A percentile compares a stretch with the other conserved stretches of the same genome.
These are phyloP conservation scores for Hypanus sabinus DNA, from an alignment of 2,113 vertebrate species.

Conservation along the genomic window DNA sequence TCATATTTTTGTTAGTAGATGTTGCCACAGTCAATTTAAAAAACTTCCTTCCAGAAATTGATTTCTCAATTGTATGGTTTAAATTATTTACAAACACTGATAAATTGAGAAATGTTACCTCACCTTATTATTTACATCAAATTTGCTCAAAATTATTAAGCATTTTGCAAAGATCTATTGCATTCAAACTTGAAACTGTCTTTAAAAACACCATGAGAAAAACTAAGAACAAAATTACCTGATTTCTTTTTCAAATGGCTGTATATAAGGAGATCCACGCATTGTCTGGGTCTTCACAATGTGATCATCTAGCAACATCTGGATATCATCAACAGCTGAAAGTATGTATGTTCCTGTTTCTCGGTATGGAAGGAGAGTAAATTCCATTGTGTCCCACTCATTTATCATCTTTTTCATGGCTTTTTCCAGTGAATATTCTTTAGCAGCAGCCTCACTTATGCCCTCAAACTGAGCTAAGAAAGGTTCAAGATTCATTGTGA, in stretches of 20 bases:
- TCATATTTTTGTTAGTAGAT: not conserved
- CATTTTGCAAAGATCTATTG: not conserved
- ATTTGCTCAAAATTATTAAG: constrained; percentile 14
- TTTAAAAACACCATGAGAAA: not conserved
- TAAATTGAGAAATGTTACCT: not conserved
- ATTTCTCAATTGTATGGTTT: not conserved
- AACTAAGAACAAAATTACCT: constrained; percentile 50
- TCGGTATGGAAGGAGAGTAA: constrained; percentile 63
- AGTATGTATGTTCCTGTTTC: constrained; percentile 73
- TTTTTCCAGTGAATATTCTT: constrained; percentile 74
- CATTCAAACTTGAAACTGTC: not conserved
- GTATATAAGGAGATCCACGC: constrained; percentile 75
- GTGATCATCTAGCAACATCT: constrained; percentile 79
- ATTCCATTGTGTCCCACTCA: constrained; percentile 69
- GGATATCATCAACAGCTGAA: constrained; percentile 72
- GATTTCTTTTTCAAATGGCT: constrained; percentile 71
- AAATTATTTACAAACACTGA: not conserved
- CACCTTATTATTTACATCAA: not conserved
- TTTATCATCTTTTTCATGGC: constrained; percentile 71
- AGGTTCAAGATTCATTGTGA: constrained; percentile 65
- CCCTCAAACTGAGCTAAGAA: constrained; percentile 61
- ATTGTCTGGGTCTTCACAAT: constrained; percentile 80
- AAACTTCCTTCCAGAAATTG: not conserved
- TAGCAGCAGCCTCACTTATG: constrained; percentile 73
- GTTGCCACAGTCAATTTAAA: not conserved